A percentile compares a stretch with the other conserved stretches of the same genome.
phyloP scores from a whole-genome alignment of 2,888 invertebrate genomes.

The Hydrotaea cyrtoneurina region DNA sequence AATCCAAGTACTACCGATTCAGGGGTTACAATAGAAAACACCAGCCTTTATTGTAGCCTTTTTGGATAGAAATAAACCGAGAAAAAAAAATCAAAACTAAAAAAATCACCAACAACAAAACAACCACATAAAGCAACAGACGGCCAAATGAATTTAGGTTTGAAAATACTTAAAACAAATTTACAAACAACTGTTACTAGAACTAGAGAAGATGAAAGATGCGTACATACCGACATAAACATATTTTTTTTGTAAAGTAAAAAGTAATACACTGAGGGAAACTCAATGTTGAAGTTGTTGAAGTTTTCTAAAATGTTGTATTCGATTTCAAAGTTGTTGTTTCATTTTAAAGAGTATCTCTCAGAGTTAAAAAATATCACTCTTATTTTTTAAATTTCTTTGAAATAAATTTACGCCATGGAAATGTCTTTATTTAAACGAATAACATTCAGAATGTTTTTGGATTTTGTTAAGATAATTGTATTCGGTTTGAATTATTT shows the following conservation, averaged over 20 bases:
- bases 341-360: background rate
- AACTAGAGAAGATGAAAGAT: too few species aligned
- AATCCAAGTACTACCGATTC: slow-evolving; percentile 21
- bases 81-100: slow-evolving; percentile 10
- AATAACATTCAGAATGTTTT: too few species aligned
- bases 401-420: too few species aligned
- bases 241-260: too few species aligned
- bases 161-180: slow-evolving; percentile 16
- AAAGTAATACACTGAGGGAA: slow-evolving; percentile 5
- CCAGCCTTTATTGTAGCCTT: slow-evolving; percentile 42
- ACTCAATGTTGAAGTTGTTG: slow-evolving; percentile 5
- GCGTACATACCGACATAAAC: too few species aligned
- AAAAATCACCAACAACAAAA: background rate
- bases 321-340: background rate
- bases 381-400: background rate
- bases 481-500: too few species aligned
- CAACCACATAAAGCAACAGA: slow-evolving; percentile 30
- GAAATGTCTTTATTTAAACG: too few species aligned
- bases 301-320: background rate
- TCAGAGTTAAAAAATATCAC: background rate
- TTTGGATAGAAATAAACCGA: background rate
- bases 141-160: slow-evolving; percentile 39
- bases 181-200: slow-evolving; percentile 17
- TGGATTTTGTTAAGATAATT: too few species aligned
- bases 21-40: slow-evolving; percentile 45